Conservation (phyloP, 2,113 vertebrate genomes). For the Dicrurus megarhynchus region DNA sequence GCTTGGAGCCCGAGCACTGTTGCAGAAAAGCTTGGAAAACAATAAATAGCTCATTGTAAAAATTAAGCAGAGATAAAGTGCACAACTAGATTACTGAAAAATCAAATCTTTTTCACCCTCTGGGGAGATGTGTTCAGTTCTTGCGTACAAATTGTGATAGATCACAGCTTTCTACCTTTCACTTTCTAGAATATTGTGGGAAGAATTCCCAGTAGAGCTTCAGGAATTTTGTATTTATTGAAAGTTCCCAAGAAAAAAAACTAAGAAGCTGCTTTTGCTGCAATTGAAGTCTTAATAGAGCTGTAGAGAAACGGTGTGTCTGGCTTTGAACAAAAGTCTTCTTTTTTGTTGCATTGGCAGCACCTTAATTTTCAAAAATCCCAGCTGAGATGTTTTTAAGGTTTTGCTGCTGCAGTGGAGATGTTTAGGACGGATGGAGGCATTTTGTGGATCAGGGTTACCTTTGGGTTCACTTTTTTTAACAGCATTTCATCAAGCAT, state of each 20-base stretch:
- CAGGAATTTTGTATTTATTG: background rate
- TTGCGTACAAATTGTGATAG: background rate
- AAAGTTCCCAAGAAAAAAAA: background rate
- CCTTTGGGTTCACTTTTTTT: background rate
- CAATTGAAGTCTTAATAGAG: background rate
- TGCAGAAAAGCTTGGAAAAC: background rate
- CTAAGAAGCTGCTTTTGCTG: background rate
- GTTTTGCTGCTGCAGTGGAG: background rate
- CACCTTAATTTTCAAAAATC: background rate
- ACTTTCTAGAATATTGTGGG: background rate
- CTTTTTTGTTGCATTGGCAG: background rate
- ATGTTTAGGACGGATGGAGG: background rate
- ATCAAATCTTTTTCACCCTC: background rate
- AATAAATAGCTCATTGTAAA: background rate
- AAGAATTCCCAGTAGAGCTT: background rate
- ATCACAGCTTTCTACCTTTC: background rate
- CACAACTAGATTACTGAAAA: background rate
- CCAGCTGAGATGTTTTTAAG: background rate
- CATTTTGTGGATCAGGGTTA: background rate
- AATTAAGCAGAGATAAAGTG: background rate
- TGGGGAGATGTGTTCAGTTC: background rate
- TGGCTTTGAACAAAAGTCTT: background rate
- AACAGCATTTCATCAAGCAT: background rate
- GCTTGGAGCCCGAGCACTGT: fast-evolving
- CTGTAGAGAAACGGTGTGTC: background rate